phyloP scores from a whole-genome alignment of 2,797 vertebrate species.

The Zalophus californianus region DNA sequence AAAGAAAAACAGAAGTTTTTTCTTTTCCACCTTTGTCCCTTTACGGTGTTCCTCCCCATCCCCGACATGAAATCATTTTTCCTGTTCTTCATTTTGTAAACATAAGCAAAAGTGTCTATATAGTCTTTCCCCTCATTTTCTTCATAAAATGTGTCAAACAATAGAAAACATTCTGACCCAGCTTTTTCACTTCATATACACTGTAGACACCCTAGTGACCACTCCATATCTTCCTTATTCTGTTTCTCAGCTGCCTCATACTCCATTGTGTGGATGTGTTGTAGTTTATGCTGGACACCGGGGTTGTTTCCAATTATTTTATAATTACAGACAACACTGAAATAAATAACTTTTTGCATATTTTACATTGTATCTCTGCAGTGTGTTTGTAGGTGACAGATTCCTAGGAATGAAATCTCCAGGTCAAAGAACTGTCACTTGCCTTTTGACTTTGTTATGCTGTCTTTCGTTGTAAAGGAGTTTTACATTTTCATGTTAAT shows the following conservation, averaged over 20 bases:
- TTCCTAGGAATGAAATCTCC: not conserved
- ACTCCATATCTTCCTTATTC: not conserved
- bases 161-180: not conserved
- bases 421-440: not conserved
- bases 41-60: not conserved
- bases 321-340: not conserved
- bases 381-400: not conserved
- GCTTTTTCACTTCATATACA: not conserved
- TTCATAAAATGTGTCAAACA: not conserved
- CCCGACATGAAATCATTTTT: not conserved
- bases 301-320: not conserved
- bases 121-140: not conserved
- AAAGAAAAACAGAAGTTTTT: not conserved
- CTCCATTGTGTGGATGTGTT: not conserved
- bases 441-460: not conserved
- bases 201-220: not conserved
- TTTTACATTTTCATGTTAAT: not conserved
- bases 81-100: not conserved
- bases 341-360: not conserved
- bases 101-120: not conserved
- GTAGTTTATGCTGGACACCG: not conserved
- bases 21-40: not conserved
- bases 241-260: not conserved
- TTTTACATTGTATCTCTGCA: not conserved
- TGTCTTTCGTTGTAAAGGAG: not conserved